Conservation (phyloP, 2,797 vertebrate species). For the Arnoldichthys spilopterus region DNA sequence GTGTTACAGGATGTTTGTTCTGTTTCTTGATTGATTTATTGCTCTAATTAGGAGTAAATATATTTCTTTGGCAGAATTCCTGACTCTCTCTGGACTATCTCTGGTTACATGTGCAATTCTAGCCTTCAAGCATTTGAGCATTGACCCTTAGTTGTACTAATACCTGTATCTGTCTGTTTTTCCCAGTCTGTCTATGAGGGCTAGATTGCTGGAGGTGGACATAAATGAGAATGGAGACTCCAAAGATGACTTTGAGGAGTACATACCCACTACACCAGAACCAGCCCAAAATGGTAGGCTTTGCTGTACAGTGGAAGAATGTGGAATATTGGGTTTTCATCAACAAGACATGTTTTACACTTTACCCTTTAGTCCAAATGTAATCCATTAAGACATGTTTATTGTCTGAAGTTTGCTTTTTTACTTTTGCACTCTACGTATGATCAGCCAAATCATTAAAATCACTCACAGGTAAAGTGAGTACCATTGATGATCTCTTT, state of each 20-base stretch:
- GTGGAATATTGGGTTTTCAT: neutral
- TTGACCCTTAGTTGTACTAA: neutral
- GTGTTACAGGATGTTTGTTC: no score
- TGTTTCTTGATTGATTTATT: no score
- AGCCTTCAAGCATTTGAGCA: neutral
- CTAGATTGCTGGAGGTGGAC: conserved; percentile 78
- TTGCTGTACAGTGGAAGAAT: neutral
- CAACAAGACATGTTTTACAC: neutral
- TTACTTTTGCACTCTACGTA: no score
- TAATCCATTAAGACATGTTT: no score
- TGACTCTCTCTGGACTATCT: no score
- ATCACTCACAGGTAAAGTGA: no score
- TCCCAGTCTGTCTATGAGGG: conserved; percentile 78
- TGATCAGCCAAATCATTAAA: no score
- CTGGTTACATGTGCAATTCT: neutral
- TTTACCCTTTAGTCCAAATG: no score
- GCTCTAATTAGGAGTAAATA: no score
- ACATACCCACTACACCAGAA: conserved; percentile 69
- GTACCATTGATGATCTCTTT: no score
- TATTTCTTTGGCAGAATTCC: no score
- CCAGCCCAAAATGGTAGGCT: conserved; percentile 56
- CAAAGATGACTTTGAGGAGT: conserved; percentile 79
- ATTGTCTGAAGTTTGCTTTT: no score
- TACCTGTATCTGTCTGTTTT: conserved; percentile 3
- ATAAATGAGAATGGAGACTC: conserved; percentile 75